A percentile compares a stretch with the other conserved stretches of the same genome.
phyloP scores from a whole-genome alignment of 2,113 vertebrate species.

The Sebastes schlegelii region DNA sequence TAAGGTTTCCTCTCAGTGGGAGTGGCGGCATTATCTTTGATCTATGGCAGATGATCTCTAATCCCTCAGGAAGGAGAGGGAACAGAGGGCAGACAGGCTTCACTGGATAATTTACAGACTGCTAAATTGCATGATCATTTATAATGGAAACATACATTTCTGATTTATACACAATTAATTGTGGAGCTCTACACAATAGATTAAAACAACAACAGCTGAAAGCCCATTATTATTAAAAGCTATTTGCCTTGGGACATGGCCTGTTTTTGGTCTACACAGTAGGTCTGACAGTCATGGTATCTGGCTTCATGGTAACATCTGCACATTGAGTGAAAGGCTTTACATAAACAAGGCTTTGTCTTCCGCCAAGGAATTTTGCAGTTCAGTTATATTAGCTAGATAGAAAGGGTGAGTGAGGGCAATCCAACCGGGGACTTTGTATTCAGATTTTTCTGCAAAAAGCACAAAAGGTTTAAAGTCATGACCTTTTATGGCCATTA shows the following conservation, averaged over 20 bases:
- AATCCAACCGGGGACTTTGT: constrained; percentile 8
- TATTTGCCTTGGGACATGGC: not conserved
- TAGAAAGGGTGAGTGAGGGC: not conserved
- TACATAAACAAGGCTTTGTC: constrained; percentile 54
- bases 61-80: constrained; percentile 55
- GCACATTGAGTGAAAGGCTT: constrained; percentile 29
- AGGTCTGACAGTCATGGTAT: constrained; percentile 11
- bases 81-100: not conserved
- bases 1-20: constrained; percentile 39
- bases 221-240: not conserved
- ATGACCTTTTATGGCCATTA: not conserved
- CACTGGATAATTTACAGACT: not conserved
- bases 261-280: constrained; percentile 1
- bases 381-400: constrained; percentile 31
- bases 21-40: constrained; percentile 54
- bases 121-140: not conserved
- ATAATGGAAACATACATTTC: not conserved
- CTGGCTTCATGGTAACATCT: constrained; percentile 29
- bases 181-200: not conserved
- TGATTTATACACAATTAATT: not conserved
- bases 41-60: constrained; percentile 43
- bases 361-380: constrained; percentile 32
- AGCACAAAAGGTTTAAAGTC: constrained; percentile 16
- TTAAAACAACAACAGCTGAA: not conserved
- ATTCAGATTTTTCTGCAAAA: constrained; percentile 18